Conservation (phyloP, 2,888 invertebrate genomes). For the Uropetala carovei region DNA sequence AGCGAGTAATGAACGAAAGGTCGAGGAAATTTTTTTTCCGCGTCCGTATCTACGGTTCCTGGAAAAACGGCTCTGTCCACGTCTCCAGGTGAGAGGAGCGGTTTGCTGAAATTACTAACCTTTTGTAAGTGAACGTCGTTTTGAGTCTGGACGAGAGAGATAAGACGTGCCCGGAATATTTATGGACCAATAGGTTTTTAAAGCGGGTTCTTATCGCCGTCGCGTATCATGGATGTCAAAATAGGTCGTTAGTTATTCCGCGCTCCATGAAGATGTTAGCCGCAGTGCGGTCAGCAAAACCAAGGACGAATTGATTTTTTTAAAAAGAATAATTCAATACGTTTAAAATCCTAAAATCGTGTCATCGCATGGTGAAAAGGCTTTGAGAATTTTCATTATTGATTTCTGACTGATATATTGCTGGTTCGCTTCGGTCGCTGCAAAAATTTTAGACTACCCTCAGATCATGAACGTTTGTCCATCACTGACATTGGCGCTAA, state of each 20-base stretch:
- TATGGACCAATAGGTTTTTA: not conserved
- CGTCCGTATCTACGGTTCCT: not conserved
- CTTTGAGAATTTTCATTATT: no score
- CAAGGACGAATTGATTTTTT: not conserved
- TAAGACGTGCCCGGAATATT: not conserved
- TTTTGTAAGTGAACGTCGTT: slow-evolving; percentile 8
- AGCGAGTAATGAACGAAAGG: not conserved
- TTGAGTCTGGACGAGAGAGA: not conserved
- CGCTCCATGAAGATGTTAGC: slow-evolving; percentile 10
- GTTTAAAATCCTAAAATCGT: no score
- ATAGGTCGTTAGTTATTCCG: not conserved
- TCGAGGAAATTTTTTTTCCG: slow-evolving; percentile 4
- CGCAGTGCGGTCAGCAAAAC: not conserved
- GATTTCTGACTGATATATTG: no score
- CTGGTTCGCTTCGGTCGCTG: no score
- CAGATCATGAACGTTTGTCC: no score
- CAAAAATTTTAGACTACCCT: no score
- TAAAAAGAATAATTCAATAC: no score
- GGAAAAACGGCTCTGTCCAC: not conserved
- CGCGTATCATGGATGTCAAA: not conserved
- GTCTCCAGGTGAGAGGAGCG: not conserved
- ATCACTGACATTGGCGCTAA: no score
- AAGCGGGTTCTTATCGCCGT: not conserved
- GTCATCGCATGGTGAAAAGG: no score
- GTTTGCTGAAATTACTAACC: not conserved